Conservation (phyloP, 2,797 vertebrate species). For the Enteromius mattozi region DNA sequence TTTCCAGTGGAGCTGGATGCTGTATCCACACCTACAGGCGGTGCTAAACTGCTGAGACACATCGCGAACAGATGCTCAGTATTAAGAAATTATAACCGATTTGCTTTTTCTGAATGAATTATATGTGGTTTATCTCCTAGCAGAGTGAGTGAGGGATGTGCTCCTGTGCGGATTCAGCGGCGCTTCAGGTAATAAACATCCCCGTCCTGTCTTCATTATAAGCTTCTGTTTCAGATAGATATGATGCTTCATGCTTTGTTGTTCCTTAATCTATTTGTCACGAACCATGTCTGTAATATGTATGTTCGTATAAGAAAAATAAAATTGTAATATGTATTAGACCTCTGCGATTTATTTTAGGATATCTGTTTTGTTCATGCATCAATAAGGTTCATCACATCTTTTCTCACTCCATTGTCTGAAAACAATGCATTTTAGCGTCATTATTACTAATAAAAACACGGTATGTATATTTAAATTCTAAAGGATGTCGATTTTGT, state of each 20-base stretch:
- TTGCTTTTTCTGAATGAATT: conserved; percentile 52
- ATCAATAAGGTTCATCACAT: not conserved
- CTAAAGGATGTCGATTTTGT: not conserved
- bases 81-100: conserved; percentile 41
- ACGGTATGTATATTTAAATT: not conserved
- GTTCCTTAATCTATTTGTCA: not conserved
- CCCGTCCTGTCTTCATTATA: not conserved
- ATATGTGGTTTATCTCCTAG: conserved; percentile 2
- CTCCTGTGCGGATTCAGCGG: conserved; percentile 73
- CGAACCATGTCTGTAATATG: not conserved
- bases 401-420: not conserved
- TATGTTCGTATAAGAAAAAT: not conserved
- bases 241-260: not conserved
- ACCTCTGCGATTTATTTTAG: not conserved
- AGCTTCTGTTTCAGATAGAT: not conserved
- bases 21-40: conserved; percentile 74
- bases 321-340: not conserved
- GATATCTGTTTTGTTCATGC: not conserved
- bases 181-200: conserved; percentile 64
- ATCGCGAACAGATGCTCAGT: conserved; percentile 41
- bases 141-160: conserved; percentile 54
- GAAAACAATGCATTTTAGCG: not conserved
- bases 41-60: conserved; percentile 66
- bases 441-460: not conserved
- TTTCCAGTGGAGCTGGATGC: conserved; percentile 49